Evolutionary conservation across 2,888 invertebrate species (phyloP).

Genomic region (Flexamia atlantica): DNA sequence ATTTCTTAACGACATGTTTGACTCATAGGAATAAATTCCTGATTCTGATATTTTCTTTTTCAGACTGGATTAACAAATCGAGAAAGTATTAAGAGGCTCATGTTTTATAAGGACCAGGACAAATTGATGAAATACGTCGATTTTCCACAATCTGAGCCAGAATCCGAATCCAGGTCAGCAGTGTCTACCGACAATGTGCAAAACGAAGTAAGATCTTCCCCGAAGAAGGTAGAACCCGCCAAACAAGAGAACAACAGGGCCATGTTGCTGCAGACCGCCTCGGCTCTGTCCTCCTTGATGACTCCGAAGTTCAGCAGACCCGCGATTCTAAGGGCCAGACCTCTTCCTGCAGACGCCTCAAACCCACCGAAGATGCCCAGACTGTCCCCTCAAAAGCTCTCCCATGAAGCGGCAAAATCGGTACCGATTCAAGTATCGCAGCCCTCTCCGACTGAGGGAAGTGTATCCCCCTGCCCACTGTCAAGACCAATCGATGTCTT

Average conservation of each 20-base stretch:
- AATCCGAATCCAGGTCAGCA: background rate
- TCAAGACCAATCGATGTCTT: no score
- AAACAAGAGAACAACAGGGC: background rate
- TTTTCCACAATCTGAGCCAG: background rate
- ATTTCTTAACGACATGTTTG: no score
- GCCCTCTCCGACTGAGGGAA: no score
- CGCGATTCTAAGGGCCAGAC: background rate
- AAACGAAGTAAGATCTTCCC: background rate
- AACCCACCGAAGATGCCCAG: background rate
- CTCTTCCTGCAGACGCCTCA: background rate
- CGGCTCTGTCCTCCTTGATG: background rate
- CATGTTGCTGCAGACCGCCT: background rate
- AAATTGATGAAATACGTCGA: background rate
- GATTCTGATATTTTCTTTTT: background rate
- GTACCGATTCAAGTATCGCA: background rate
- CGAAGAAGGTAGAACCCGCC: background rate
- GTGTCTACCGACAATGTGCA: no score
- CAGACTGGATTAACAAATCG: background rate
- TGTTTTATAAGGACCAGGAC: slow-evolving; percentile 39
- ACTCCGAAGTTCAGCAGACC: background rate
- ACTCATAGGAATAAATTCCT: background rate
- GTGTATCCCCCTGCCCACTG: background rate
- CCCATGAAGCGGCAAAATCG: background rate
- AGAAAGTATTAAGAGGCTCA: slow-evolving; percentile 37
- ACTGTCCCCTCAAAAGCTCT: background rate